Conservation (phyloP, 2,888 invertebrate genomes). For the Cancer borealis region DNA sequence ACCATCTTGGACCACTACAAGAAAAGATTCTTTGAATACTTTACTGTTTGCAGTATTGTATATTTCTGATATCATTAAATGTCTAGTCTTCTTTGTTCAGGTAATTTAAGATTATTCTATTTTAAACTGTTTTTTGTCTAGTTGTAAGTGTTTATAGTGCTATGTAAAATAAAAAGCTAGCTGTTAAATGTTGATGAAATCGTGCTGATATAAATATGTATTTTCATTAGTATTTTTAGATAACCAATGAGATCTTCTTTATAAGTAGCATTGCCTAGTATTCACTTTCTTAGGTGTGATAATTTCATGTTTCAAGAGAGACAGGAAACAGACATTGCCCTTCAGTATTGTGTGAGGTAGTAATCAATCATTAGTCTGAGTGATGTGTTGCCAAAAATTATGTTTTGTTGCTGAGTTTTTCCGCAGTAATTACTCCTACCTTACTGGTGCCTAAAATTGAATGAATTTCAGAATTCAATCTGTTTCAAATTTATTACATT, state of each 20-base stretch:
- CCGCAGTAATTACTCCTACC: not conserved
- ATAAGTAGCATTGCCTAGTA: not conserved
- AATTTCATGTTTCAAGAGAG: not conserved
- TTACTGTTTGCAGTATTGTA: not conserved
- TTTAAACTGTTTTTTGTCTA: not conserved
- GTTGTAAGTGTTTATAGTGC: constrained; percentile 9
- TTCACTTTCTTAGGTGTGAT: not conserved
- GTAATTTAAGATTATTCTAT: not conserved
- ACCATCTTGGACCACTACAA: constrained; percentile 6
- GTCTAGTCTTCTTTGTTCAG: not conserved
- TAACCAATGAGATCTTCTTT: not conserved
- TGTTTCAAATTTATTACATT: not conserved
- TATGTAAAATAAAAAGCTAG: not conserved
- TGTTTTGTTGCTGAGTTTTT: not conserved
- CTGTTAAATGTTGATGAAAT: not conserved
- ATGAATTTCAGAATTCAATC: not conserved
- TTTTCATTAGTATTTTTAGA: not conserved
- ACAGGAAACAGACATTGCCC: not conserved
- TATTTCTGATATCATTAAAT: constrained; percentile 21
- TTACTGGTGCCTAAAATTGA: not conserved
- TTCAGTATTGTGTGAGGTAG: not conserved
- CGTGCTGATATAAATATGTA: not conserved
- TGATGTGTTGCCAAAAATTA: not conserved
- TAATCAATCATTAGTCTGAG: not conserved
- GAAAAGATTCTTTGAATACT: not conserved